Base-by-base conservation (phyloP, 2,888 invertebrate genomes). In the Tolmerus cingulatus region DNA sequence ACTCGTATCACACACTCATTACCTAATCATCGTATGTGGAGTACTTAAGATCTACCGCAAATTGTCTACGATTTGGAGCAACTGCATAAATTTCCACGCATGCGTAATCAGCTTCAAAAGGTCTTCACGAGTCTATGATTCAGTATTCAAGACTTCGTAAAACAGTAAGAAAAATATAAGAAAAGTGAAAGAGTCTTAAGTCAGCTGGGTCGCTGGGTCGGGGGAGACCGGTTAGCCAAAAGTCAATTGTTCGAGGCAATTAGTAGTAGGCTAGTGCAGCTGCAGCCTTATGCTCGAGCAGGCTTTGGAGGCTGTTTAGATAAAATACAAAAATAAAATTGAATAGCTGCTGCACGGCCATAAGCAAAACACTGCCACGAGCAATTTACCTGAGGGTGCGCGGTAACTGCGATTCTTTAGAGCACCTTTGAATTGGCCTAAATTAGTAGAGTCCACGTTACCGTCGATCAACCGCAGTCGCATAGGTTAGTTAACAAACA, bases 1-100 rank as follows among this genome's bases (percentile, higher is more conserved):
- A 66, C 66, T 66, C 66, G 66, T 66, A 66, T 66, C 66, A 66
- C 27, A 51, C 51, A n/a, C n/a, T 51, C 51, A 66, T 66, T 66
- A 66, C 66, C 23, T 66, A 66, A 66, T 23, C 27, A 66, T 66
- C 66, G 66, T 66, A 23, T 23, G 66, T 66, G 23, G 23, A 66
- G 27, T 66, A 66, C 66, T 27, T 66, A 66, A 46, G 27, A 27
- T 66, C 66, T 66, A 27, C 66, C 66, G 66, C 23, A 66, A 23
- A 12, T 66, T 66, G 19, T 1, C 66, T 66, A 66, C 12, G 86
- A 87, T 74, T 87, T 81, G 89, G 82, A 89, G 89, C 89, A 87
- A 23, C 14, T 79, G 79, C 51, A 79, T 79, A 79, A 79, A 79
- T 79, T 79, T 79, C 51, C 79, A 79, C 79, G 79, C 79, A 79